These are phyloP conservation scores for Imbricaverruca yamaguchii DNA, from an alignment of 2,888 invertebrate species.

Conservation along the genomic window DNA sequence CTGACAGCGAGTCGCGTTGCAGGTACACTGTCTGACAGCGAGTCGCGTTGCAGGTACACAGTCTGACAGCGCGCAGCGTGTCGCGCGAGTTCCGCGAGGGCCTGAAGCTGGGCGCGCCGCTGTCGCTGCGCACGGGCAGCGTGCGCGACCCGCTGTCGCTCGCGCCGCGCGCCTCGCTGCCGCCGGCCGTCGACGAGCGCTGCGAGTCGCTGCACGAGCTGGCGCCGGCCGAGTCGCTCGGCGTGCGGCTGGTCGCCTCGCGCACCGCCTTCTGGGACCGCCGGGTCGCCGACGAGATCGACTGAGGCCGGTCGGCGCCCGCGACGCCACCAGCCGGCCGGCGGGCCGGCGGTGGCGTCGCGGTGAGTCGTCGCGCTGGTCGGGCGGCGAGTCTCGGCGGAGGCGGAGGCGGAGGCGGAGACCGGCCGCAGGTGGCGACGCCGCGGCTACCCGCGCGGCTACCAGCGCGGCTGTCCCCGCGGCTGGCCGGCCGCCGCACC, in stretches of 20 bases:
- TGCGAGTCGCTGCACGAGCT: not conserved
- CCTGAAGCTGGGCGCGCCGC: slow-evolving; percentile 35
- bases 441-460: not conserved
- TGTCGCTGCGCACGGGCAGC: not conserved
- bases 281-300: not conserved
- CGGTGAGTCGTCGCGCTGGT: not conserved
- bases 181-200: not conserved
- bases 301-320: not conserved
- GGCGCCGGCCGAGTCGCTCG: not conserved
- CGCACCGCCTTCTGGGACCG: slow-evolving; percentile 13
- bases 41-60: slow-evolving; percentile 54
- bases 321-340: too few relatives aligned
- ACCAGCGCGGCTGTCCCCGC: too few relatives aligned
- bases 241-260: not conserved
- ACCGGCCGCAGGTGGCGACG: not conserved
- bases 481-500: too few relatives aligned
- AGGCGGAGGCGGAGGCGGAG: not conserved
- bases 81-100: slow-evolving; percentile 66
- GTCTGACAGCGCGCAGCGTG: slow-evolving; percentile 69
- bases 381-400: not conserved
- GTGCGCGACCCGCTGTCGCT: not conserved
- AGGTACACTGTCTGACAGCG: slow-evolving; percentile 68
- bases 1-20: too few relatives aligned
- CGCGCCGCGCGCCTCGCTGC: not conserved
- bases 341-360: not conserved